Base-by-base conservation (phyloP, 2,888 invertebrate species). In the Oxycera nigricornis region DNA sequence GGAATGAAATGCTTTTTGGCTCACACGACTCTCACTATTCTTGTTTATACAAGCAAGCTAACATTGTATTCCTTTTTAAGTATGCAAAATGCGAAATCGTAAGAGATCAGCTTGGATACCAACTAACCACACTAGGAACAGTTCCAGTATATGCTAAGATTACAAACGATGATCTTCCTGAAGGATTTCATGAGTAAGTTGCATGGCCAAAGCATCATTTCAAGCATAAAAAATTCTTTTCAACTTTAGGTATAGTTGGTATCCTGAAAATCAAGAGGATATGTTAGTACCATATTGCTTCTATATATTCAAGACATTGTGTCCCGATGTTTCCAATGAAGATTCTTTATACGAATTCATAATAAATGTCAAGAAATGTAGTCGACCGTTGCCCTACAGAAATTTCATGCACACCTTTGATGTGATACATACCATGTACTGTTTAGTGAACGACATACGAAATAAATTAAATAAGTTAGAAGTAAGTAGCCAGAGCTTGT, bases 391-490 rank as follows among this genome's bases (percentile, higher is more conserved):
- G 7, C 73, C 73, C 1, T 78, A 73, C 26, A 76, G 75, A 7
- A 78, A 77, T 46, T 68, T 77, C 9, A n/a, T 35, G 7, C 73
- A 75, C 4, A 46, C 65, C 1, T 78, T 76, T 20, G 46, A 72
- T 46, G 65, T 74, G n/a, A 17, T 30, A 11, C 78, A 77, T 20
- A 70, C 73, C 2, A 39, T 76, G 6, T 76, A 75, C 22, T 77
- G 74, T 39, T 55, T 77, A 20, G 31, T 75, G 3, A 41, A 41
- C 11, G 22, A 26, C 17, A 35, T 70, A 3, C 14, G 35, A 31
- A 17, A 70, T 4, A 24, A 41, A 4, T 57, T 70, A 3, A 46
- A 26, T 7, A 28, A 14, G 2, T 14, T 35, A 7, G 74, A 74
- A 52, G 74, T 55, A 55, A 11, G 46, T n/a, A 35, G 6, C 35